Conservation (phyloP, 2,113 vertebrate species). For the Malurus melanocephalus region DNA sequence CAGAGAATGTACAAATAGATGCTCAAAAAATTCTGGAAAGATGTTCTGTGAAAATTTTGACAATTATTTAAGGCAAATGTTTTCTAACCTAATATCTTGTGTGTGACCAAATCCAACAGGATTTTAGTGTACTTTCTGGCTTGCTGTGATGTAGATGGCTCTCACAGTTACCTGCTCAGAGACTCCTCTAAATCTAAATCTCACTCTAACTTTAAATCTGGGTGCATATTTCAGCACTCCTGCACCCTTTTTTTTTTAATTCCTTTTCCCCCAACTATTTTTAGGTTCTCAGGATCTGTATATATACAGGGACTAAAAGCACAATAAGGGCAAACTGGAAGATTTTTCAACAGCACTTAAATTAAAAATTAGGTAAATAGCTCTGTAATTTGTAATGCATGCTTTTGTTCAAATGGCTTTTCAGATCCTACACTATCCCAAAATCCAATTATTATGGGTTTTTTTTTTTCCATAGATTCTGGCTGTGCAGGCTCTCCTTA, state of each 20-base stretch:
- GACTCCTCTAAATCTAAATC: neutral
- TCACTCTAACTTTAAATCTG: neutral
- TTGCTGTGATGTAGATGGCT: neutral
- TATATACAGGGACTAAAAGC: neutral
- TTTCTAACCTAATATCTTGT: neutral
- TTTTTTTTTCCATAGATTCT: neutral
- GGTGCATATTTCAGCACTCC: neutral
- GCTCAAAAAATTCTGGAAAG: neutral
- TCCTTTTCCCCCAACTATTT: neutral
- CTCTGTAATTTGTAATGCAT: neutral
- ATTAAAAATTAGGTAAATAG: neutral
- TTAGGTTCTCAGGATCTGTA: neutral
- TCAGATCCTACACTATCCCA: neutral
- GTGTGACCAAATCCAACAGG: neutral
- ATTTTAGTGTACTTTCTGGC: neutral
- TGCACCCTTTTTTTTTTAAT: neutral
- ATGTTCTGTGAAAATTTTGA: neutral
- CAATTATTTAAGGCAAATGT: neutral
- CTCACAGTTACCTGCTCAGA: neutral
- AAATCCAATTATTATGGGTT: neutral
- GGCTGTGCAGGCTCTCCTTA: neutral
- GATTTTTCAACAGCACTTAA: neutral
- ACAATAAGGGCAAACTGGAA: neutral
- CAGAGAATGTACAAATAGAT: conserved; percentile 18
- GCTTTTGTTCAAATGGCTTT: neutral